Conservation (phyloP, 2,113 vertebrate genomes). For the Nymphicus hollandicus region DNA sequence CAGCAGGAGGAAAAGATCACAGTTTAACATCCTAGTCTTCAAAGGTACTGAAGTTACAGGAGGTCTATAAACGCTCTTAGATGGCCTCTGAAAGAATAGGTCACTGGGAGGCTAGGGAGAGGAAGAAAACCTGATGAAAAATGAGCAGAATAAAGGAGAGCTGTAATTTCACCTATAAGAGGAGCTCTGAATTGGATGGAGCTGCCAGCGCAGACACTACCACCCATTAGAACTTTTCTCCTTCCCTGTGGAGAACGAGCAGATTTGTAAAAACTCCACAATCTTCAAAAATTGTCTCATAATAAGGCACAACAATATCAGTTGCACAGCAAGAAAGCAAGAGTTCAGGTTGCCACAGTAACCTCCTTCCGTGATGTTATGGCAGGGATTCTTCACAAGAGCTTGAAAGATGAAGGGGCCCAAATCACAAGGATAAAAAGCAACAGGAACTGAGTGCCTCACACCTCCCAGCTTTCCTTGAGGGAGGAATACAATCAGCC, state of each 20-base stretch:
- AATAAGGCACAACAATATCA: background rate
- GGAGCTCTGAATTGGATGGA: background rate
- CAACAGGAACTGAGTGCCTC: background rate
- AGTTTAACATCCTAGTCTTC: conserved; percentile 10
- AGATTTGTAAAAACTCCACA: background rate
- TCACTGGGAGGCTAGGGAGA: background rate
- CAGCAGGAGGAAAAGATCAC: background rate
- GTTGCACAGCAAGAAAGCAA: background rate
- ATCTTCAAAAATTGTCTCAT: background rate
- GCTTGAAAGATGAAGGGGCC: background rate
- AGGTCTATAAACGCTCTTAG: background rate
- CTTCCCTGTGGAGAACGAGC: background rate
- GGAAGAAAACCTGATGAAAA: conserved; percentile 1
- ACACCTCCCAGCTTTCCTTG: background rate
- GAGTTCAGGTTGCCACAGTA: conserved; percentile 3
- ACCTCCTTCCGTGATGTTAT: background rate
- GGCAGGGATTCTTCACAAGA: background rate
- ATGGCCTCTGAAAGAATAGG: background rate
- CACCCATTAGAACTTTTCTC: background rate
- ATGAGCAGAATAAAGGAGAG: background rate
- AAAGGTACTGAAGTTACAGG: conserved; percentile 16
- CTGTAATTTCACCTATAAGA: conserved; percentile 9
- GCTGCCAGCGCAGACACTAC: background rate
- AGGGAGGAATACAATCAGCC: background rate
- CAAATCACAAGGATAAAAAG: background rate